A percentile compares a stretch with the other conserved stretches of the same genome.
Evolutionary conservation across 2,113 vertebrate species (phyloP).

Genomic region (Salvelinus alpinus): DNA sequence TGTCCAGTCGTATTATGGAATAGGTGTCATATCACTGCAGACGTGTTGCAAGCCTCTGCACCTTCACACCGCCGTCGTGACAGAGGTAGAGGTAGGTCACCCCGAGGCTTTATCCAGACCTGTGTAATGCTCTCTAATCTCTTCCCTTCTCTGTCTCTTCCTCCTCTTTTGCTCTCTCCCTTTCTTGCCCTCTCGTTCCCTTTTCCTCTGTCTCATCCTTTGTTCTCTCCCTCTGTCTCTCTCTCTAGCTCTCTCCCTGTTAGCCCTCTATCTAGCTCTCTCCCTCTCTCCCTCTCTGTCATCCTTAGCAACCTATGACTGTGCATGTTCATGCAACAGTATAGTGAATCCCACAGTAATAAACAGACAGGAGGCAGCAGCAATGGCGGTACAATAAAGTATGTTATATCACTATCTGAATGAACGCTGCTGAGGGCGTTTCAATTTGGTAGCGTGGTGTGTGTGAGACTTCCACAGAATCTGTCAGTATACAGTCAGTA

Average conservation of each 20-base stretch:
- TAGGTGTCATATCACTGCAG: neutral
- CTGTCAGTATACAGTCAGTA: too few species aligned
- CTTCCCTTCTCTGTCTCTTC: neutral
- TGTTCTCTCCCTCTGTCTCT: too few species aligned
- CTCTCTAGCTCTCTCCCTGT: neutral
- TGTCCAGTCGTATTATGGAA: neutral
- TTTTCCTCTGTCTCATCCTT: neutral
- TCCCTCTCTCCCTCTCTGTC: neutral
- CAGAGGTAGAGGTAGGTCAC: neutral
- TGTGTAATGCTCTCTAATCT: conserved; percentile 2
- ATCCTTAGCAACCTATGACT: neutral
- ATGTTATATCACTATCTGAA: too few species aligned
- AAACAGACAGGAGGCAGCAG: too few species aligned
- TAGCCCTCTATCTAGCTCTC: too few species aligned
- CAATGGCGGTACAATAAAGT: too few species aligned
- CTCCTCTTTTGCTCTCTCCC: too few species aligned
- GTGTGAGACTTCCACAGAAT: too few species aligned
- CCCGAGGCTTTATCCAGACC: neutral
- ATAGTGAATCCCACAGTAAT: too few species aligned
- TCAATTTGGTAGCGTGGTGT: too few species aligned
- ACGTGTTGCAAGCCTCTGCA: conserved; percentile 2
- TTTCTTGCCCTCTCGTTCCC: neutral
- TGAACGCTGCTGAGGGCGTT: too few species aligned
- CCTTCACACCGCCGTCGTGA: neutral
- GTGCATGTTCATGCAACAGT: too few species aligned